A percentile compares a stretch with the other conserved stretches of the same genome.
phyloP scores from a whole-genome alignment of 2,888 invertebrate genomes.

The Dinocampus coccinellae region DNA sequence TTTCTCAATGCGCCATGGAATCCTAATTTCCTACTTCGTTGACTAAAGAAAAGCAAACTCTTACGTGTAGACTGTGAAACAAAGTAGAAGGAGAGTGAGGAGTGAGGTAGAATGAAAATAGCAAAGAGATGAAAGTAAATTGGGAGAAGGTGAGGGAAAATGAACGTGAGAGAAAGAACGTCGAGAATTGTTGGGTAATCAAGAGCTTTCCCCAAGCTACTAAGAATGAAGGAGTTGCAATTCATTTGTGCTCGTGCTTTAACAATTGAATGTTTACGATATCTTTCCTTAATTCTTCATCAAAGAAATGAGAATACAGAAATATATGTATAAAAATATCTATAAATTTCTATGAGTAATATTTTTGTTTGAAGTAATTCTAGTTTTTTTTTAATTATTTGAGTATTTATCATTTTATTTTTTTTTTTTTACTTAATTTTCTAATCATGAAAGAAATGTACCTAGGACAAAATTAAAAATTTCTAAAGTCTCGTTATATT shows the following conservation, averaged over 20 bases:
- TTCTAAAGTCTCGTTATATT: background rate
- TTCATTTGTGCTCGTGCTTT: background rate
- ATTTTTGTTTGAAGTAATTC: background rate
- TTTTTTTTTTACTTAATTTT: too few species aligned
- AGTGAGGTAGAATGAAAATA: background rate
- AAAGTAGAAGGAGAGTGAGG: conserved; percentile 22
- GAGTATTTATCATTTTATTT: background rate
- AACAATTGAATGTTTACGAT: background rate
- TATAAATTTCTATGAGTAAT: too few species aligned
- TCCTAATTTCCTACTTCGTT: conserved; percentile 36
- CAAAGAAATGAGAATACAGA: background rate
- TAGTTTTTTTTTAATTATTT: background rate
- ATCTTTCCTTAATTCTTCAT: background rate
- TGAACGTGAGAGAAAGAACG: conserved; percentile 40
- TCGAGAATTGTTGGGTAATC: conserved; percentile 24
- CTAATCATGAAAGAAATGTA: background rate
- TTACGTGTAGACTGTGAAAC: background rate
- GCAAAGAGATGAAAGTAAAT: conserved; percentile 30
- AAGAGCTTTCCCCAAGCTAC: background rate
- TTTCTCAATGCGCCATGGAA: conserved; percentile 20
- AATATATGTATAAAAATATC: background rate
- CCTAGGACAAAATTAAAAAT: background rate
- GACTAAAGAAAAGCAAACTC: conserved; percentile 1
- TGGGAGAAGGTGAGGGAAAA: conserved; percentile 32
- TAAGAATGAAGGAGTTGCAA: background rate